These are phyloP conservation scores for Automeris io DNA, from an alignment of 2,888 invertebrate genomes.

Conservation along the genomic window DNA sequence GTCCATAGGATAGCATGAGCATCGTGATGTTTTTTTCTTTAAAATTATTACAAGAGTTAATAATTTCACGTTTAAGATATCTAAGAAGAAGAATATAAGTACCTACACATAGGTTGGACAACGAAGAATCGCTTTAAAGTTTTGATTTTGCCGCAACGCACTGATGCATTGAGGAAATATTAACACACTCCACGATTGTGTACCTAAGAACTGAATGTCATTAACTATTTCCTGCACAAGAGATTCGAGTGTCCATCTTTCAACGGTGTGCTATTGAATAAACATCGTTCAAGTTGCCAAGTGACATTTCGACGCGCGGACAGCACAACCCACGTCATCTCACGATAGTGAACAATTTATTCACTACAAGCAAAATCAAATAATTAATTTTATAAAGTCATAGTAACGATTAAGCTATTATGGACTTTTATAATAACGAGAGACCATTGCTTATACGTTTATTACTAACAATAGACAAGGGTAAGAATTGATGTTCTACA, in stretches of 20 bases:
- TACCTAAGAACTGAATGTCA: conserved; percentile 66
- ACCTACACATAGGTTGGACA: no score
- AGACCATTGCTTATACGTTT: conserved; percentile 35
- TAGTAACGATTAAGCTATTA: conserved; percentile 65
- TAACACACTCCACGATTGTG: conserved; percentile 55
- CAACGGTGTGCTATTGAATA: conserved; percentile 62
- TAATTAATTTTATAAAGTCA: conserved; percentile 69
- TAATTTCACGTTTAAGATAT: no score
- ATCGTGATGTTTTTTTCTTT: no score
- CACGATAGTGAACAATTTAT: conserved; percentile 53
- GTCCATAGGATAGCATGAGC: no score
- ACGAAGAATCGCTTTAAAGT: not conserved
- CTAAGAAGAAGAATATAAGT: no score
- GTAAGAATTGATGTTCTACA: conserved; percentile 12
- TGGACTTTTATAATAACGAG: conserved; percentile 35
- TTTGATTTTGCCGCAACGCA: conserved; percentile 8
- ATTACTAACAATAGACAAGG: conserved; percentile 19
- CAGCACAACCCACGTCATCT: conserved; percentile 48
- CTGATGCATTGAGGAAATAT: conserved; percentile 41
- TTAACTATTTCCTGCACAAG: conserved; percentile 66
- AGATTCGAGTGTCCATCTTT: conserved; percentile 61
- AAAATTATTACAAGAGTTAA: no score
- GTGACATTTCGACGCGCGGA: conserved; percentile 61
- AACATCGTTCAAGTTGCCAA: conserved; percentile 70
- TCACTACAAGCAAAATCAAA: conserved; percentile 64